A percentile compares a stretch with the other conserved stretches of the same genome.
phyloP scores from a whole-genome alignment of 1,140 invertebrate species.

The Lanistes nyassanus region DNA sequence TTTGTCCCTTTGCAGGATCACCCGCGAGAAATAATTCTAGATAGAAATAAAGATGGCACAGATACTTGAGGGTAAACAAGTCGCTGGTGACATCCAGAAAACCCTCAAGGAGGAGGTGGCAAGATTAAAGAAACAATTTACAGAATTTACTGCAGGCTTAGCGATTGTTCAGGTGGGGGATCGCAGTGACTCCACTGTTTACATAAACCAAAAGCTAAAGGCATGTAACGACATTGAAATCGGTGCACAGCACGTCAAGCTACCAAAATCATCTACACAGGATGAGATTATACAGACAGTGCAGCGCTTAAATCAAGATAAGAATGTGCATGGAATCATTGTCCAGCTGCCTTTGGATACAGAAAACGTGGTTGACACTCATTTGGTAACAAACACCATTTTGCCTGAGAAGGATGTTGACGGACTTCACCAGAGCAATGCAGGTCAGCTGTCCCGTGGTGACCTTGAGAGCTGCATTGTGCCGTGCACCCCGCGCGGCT shows the following conservation, averaged over 20 bases:
- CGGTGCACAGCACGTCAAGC: slow-evolving; percentile 80
- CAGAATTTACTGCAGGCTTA: too few species aligned
- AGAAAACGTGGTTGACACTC: slow-evolving; percentile 83
- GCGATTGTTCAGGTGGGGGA: slow-evolving; percentile 87
- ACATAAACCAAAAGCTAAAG: slow-evolving; percentile 96
- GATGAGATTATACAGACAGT: slow-evolving; percentile 80
- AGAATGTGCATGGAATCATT: slow-evolving; percentile 92
- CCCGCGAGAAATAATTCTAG: too few species aligned
- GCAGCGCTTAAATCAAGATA: slow-evolving; percentile 83
- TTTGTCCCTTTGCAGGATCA: too few species aligned
- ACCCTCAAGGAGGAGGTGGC: too few species aligned
- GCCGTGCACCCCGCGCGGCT: slow-evolving; percentile 93
- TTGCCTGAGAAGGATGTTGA: slow-evolving; percentile 93
- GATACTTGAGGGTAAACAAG: too few species aligned
- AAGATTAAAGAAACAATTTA: too few species aligned
- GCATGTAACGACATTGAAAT: slow-evolving; percentile 93
- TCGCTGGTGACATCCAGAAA: too few species aligned
- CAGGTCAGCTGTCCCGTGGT: slow-evolving; percentile 81
- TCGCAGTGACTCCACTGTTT: slow-evolving; percentile 98
- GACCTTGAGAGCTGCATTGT: slow-evolving; percentile 84
- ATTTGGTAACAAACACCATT: slow-evolving; percentile 88
- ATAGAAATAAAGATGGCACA: too few species aligned
- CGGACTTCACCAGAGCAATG: slow-evolving; percentile 90
- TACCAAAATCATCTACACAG: slow-evolving; percentile 87
- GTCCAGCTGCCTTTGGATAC: slow-evolving; percentile 94